Evolutionary conservation across 2,888 invertebrate genomes (phyloP).

Genomic region (Plebejus anna): DNA sequence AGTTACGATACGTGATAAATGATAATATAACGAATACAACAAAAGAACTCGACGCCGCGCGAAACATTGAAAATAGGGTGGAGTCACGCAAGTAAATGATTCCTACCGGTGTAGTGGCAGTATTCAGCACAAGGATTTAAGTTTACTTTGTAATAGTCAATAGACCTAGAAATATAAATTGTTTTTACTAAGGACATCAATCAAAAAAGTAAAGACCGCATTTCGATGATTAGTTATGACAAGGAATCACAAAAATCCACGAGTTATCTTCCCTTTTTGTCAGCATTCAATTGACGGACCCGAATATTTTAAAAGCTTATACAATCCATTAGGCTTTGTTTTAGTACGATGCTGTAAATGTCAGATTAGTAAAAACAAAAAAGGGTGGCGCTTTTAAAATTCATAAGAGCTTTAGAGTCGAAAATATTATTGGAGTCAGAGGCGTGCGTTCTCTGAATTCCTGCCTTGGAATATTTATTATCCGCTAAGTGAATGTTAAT

Average conservation of each 20-base stretch:
- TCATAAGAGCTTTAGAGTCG: slow-evolving; percentile 28
- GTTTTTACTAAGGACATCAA: slow-evolving; percentile 11
- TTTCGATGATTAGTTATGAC: slow-evolving; percentile 17
- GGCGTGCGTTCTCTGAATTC: slow-evolving; percentile 20
- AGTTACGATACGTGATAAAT: slow-evolving; percentile 34
- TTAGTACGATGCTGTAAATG: slow-evolving; percentile 35
- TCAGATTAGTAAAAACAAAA: slow-evolving; percentile 34
- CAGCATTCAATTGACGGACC: slow-evolving; percentile 17
- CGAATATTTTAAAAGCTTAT: slow-evolving; percentile 31
- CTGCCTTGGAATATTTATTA: slow-evolving; percentile 10
- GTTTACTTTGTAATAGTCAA: background rate
- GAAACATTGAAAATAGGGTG: slow-evolving; percentile 25
- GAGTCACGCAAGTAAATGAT: slow-evolving; percentile 34
- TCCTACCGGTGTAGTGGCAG: slow-evolving; percentile 23
- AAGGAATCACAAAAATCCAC: slow-evolving; percentile 11
- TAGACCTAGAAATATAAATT: background rate
- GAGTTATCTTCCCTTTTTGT: slow-evolving; percentile 25
- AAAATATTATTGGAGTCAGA: slow-evolving; percentile 25
- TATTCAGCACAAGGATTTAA: background rate
- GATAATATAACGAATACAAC: slow-evolving; percentile 30
- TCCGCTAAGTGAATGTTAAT: slow-evolving; percentile 22
- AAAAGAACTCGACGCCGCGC: slow-evolving; percentile 25
- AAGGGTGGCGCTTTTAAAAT: slow-evolving; percentile 31
- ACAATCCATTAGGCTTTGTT: slow-evolving; percentile 38
- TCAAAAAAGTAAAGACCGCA: slow-evolving; percentile 9